phyloP scores from a whole-genome alignment of 2,888 invertebrate genomes.

The Aspidapion aeneum region DNA sequence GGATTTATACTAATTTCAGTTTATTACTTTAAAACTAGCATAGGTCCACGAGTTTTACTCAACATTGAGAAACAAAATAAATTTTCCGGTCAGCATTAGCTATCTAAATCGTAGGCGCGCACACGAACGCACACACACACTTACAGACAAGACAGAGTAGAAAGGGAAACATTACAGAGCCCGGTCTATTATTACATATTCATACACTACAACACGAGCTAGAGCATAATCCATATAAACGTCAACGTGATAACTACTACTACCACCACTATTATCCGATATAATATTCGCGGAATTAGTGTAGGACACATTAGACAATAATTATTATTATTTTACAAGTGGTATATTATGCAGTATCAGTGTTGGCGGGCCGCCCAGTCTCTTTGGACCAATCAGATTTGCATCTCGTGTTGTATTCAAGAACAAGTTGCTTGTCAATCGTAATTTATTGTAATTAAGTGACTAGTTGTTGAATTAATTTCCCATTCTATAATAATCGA shows the following conservation, averaged over 20 bases:
- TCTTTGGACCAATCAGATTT: not conserved
- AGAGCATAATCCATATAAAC: not conserved
- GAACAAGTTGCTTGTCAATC: not conserved
- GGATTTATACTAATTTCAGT: no score
- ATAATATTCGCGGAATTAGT: not conserved
- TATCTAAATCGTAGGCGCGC: not conserved
- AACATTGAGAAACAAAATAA: no score
- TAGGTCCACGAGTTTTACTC: no score
- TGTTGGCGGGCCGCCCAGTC: not conserved
- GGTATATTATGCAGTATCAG: not conserved
- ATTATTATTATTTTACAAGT: not conserved
- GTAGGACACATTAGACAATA: no score
- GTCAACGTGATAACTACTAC: not conserved
- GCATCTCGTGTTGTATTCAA: not conserved
- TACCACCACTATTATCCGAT: no score
- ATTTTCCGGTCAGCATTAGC: no score
- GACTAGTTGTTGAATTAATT: not conserved
- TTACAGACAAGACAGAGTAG: no score
- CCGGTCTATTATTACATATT: conserved; percentile 32
- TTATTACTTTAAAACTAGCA: no score
- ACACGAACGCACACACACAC: no score
- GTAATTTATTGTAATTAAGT: not conserved
- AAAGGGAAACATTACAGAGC: conserved; percentile 1
- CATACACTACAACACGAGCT: conserved; percentile 19
- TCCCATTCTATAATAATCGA: not conserved